A percentile compares a stretch with the other conserved stretches of the same genome.
Conservation (phyloP, 2,797 vertebrate genomes). For the Thaleichthys pacificus region DNA sequence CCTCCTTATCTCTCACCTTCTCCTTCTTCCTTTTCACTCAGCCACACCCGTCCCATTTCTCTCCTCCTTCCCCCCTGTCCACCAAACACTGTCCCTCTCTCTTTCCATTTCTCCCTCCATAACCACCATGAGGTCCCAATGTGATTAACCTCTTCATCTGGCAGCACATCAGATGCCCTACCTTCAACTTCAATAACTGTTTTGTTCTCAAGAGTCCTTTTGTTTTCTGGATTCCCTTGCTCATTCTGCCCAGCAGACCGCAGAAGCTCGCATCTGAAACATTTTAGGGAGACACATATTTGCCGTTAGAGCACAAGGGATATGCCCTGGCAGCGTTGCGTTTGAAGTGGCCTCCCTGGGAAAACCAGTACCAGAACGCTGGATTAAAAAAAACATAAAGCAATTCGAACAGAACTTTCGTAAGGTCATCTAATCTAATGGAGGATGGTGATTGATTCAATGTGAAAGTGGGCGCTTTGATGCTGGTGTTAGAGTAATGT, state of each 20-base stretch:
- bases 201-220: slow-evolving; percentile 26
- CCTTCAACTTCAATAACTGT: slow-evolving; percentile 43
- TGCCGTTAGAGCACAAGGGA: slow-evolving; percentile 74
- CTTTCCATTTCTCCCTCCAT: slow-evolving; percentile 7
- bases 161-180: slow-evolving; percentile 31
- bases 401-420: slow-evolving; percentile 67
- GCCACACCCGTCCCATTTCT: slow-evolving; percentile 11
- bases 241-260: slow-evolving; percentile 56
- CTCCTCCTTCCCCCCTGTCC: slow-evolving; percentile 3
- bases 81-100: slow-evolving; percentile 9
- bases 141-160: slow-evolving; percentile 22
- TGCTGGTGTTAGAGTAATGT: slow-evolving; percentile 54
- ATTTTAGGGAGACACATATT: slow-evolving; percentile 75
- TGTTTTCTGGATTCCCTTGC: slow-evolving; percentile 36
- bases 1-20: slow-evolving; percentile 12
- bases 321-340: slow-evolving; percentile 66
- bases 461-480: slow-evolving; percentile 72
- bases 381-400: slow-evolving; percentile 70
- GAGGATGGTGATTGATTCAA: slow-evolving; percentile 70
- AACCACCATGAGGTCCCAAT: slow-evolving; percentile 3
- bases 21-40: neutral
- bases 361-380: slow-evolving; percentile 72
- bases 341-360: slow-evolving; percentile 78
- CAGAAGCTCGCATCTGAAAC: slow-evolving; percentile 71
- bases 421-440: slow-evolving; percentile 69